Evolutionary conservation across 2,797 vertebrate species (phyloP), one percentile per base, ranked within the genome.

Genomic region (Arrhamphus sclerolepis): DNA sequence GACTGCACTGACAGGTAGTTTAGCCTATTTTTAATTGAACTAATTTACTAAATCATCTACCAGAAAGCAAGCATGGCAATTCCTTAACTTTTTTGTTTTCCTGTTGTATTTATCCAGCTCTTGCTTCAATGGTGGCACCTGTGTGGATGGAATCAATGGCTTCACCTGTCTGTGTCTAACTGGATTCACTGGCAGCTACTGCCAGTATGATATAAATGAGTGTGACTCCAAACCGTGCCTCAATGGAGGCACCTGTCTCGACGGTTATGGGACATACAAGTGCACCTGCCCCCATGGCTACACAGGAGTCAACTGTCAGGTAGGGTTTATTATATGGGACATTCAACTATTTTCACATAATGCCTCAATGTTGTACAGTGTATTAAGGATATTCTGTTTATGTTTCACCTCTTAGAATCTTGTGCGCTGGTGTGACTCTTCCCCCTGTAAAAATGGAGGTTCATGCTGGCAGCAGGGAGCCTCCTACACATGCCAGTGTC

Each of bases 1-100:
- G 97, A 99, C 92, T 99, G 97, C 91, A 98, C 98, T 0, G 97
- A 99, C 89, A 99, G 98, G 98, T 98, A 92, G 84, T 86, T 79
- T 88, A 84, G 0, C 9, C 1, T 3, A 18, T 19, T 17, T 6
- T 43, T 28, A 38, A 4, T 16, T 26, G 6, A 49, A 34, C 31
- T n/a, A 7, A 10, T 2, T 38, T 51, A 1, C 11, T 42, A 19
- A 26, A 48, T 29, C 54, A 47, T 38, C 13, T 52, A 42, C 13
- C 4, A 1, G 24, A 51, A 38, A 60, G 31, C 20, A 2, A 17
- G 19, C 16, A 28, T 38, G 24, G 29, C 17, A 13, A 46, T 39
- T 3, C 46, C 51, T 20, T 51, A 52, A 62, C 7, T 16, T 31
- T 20, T 49, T 7, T 17, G 11, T 20, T 42, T 46, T 40, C 49